Base-by-base conservation (phyloP, 2,888 invertebrate species). In the Sinhomidia bicolor region DNA sequence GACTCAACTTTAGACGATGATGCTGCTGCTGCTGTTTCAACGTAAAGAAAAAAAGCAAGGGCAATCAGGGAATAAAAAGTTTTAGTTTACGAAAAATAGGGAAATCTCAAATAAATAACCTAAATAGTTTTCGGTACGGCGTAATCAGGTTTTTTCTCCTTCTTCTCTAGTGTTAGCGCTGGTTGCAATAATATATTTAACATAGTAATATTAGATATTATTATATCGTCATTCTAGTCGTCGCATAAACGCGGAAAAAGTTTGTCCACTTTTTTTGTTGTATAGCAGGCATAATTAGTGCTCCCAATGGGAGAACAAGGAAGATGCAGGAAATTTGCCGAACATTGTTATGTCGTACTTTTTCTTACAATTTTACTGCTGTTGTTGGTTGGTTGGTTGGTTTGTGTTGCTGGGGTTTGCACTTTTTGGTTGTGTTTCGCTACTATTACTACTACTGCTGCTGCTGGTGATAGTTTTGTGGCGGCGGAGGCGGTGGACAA, bases 171-270 rank as follows among this genome's bases (percentile, higher is more conserved):
- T 36, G 36, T 36, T 36, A 7, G 36, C 17, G 68, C 36, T 62
- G 29, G 62, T 65, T n/a, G 44, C 71, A 71, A 44, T 71, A 71
- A 71, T 44, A 71, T 23, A 71, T 71, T 71, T 36, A 71, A 71
- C 20, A 71, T 20, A 23, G 44, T 71, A 71, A 12, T 68, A 41
- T 41, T 68, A 68, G 41, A 36, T 71, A 41, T 44, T 65, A 65
- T 65, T 71, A 71, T 71, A 44, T 41, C 17, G 32, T 23, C 41
- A 23, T 74, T 5, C 23, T 47, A 14, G 74, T 74, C 47, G 74
- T 44, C 26, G 47, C 47, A 74, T 4, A 12, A 12, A 44, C 23
- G 47, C 5, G 26, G n/a, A 3, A 47, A 71, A 74, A 74, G 12
- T 74, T 74, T 20, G 4, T 29, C 20, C n/a, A 26, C 26, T 23